These are phyloP conservation scores for Melanostoma mellinum DNA, from an alignment of 2,888 invertebrate genomes.

Conservation along the genomic window DNA sequence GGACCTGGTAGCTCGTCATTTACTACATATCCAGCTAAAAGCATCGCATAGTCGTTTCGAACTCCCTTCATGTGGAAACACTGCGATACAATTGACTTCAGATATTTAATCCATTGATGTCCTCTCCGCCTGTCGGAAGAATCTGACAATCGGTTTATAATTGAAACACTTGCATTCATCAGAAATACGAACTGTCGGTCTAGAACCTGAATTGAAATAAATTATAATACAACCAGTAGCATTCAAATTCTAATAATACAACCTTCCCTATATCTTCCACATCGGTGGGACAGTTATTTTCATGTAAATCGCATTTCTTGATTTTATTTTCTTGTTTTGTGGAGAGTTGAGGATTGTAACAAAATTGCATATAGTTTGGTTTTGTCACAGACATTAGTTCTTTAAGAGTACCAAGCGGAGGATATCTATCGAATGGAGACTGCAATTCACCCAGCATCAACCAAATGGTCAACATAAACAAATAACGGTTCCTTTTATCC, in stretches of 20 bases:
- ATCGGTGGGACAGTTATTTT: slow-evolving; percentile 32
- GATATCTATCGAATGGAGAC: slow-evolving; percentile 60
- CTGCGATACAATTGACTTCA: slow-evolving; percentile 81
- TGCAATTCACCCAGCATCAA: slow-evolving; percentile 56
- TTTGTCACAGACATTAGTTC: slow-evolving; percentile 18
- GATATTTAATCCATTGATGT: slow-evolving; percentile 83
- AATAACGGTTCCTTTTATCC: slow-evolving; percentile 72
- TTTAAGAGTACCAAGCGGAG: slow-evolving; percentile 35
- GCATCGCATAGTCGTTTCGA: slow-evolving; percentile 84
- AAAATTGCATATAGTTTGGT: neutral
- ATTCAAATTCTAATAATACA: neutral
- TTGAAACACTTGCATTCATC: slow-evolving; percentile 82
- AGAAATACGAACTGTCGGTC: slow-evolving; percentile 83
- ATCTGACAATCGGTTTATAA: slow-evolving; percentile 81
- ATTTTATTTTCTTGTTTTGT: neutral
- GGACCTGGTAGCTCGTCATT: slow-evolving; percentile 81
- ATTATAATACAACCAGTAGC: neutral
- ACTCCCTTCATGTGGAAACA: slow-evolving; percentile 83
- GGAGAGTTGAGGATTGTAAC: neutral
- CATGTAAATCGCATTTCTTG: slow-evolving; percentile 38
- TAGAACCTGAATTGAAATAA: slow-evolving; percentile 76
- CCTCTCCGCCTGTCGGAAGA: slow-evolving; percentile 82
- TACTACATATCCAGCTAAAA: slow-evolving; percentile 81
- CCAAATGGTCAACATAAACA: slow-evolving; percentile 72
- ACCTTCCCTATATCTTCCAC: slow-evolving; percentile 45